phyloP scores from a whole-genome alignment of 2,113 vertebrate species.

The Gallinago media region DNA sequence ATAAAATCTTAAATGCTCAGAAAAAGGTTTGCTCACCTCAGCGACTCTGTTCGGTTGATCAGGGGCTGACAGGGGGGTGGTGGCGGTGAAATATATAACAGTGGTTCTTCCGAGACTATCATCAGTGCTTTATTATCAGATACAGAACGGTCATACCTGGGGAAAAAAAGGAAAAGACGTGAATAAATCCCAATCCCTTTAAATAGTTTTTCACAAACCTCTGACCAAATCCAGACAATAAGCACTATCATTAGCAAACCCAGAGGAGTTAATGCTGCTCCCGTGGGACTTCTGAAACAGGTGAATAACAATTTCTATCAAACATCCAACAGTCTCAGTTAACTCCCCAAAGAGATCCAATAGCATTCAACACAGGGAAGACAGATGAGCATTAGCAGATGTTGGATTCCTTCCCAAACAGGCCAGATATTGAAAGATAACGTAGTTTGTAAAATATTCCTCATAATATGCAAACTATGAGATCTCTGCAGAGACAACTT shows the following conservation, averaged over 20 bases:
- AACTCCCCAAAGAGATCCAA: not conserved
- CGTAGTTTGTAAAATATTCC: not conserved
- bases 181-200: not conserved
- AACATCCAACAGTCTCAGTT: not conserved
- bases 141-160: slow-evolving; percentile 69
- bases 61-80: slow-evolving; percentile 86
- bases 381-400: not conserved
- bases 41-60: slow-evolving; percentile 91
- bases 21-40: slow-evolving; percentile 80
- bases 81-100: slow-evolving; percentile 83
- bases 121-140: slow-evolving; percentile 91
- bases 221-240: not conserved
- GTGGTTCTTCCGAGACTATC: slow-evolving; percentile 88
- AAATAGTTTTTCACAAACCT: not conserved
- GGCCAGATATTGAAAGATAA: not conserved
- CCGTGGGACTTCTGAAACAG: not conserved
- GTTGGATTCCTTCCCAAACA: not conserved
- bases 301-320: not conserved
- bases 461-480: not conserved
- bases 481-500: not conserved
- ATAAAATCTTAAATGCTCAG: not conserved
- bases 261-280: not conserved
- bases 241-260: not conserved
- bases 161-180: not conserved
- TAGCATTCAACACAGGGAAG: not conserved